Evolutionary conservation across 2,113 vertebrate species (phyloP).

Genomic region (Alouatta palliata): DNA sequence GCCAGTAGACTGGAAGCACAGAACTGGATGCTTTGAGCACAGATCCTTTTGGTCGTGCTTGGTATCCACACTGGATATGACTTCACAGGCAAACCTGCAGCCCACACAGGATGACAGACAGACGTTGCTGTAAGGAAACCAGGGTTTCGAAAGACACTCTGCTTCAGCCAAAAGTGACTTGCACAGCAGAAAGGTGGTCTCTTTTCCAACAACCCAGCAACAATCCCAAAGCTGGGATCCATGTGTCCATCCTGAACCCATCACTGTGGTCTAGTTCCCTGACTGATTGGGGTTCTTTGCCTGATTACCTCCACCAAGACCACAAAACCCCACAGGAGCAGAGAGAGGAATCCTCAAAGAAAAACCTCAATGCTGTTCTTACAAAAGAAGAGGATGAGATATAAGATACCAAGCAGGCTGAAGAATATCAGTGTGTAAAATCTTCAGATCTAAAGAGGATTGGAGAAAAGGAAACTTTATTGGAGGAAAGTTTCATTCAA

Average conservation of each 20-base stretch:
- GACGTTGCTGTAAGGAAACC: background rate
- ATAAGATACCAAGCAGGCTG: background rate
- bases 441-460: background rate
- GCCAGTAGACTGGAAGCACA: background rate
- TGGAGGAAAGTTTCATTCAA: background rate
- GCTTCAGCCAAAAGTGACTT: background rate
- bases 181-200: background rate
- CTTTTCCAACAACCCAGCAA: background rate
- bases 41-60: too few relatives aligned
- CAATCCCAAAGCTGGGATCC: background rate
- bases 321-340: background rate
- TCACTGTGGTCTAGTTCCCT: background rate
- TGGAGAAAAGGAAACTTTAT: background rate
- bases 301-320: background rate
- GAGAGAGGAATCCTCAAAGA: background rate
- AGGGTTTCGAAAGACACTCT: background rate
- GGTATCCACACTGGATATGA: background rate
- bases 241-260: background rate
- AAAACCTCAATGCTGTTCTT: background rate
- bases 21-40: background rate
- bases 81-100: background rate
- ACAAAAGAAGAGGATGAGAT: background rate
- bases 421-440: background rate
- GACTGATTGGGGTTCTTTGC: background rate
- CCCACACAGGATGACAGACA: background rate